Evolutionary conservation across 1,140 invertebrate genomes (phyloP), one percentile per base, ranked within the genome.

Genomic region (Zaprionus lachaisei): DNA sequence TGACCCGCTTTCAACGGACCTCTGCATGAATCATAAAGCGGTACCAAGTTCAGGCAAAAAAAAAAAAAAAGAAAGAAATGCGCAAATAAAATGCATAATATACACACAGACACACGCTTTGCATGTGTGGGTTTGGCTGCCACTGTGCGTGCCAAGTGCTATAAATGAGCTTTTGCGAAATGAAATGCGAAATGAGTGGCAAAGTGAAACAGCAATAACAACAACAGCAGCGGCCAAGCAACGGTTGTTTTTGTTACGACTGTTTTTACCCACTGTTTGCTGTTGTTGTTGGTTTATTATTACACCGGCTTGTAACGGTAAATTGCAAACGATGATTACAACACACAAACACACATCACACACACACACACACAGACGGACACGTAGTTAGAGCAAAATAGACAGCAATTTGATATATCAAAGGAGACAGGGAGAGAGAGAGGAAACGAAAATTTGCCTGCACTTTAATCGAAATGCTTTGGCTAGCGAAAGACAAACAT

Each of bases 21-120:
- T 57, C 41, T 51, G 84, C 74, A 82, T 87, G 84, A 87, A 79
- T 87, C 84, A 87, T 68, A 79, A 82, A 85, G 79, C 83, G 83
- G 83, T 85, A 68, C 75, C 84, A 87, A 89, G 84, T 87, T 87
- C 84, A 87, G 81, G 66, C 72, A 17, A 78, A 47, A 44, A 26
- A 2, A 17, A 78, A 47, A 44, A 72, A 31, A 22, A n/a, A n/a
- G n/a, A n/a, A 70, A 70, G 37, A 78, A 72, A 63, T 71, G 51
- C 31, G 81, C 68, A 71, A 83, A 83, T 71, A 68, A 84, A 85
- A 77, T 75, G 57, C 56, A 78, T 74, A 79, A 73, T 61, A 67
- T 58, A n/a, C 34, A 26, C 31, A 41, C 11, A 12, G 7, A 58
- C 56, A 58, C 14, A 44, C 37, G 24, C 17, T 44, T 49, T 64